phyloP scores from a whole-genome alignment of 2,113 vertebrate genomes.

The Calyptommatus sinebrachiatus region DNA sequence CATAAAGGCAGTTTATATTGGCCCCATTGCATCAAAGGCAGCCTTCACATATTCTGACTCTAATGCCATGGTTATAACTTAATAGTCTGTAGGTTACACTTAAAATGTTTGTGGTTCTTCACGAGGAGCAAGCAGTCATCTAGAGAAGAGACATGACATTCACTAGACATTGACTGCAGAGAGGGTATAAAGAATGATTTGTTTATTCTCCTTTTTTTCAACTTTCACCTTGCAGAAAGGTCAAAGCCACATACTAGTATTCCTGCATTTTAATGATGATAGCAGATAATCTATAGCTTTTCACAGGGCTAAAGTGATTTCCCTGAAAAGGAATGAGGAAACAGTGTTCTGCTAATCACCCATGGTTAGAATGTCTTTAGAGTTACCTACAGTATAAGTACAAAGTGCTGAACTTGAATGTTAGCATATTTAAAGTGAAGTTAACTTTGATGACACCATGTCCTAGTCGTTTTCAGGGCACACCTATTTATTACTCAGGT shows the following conservation, averaged over 20 bases:
- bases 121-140: no score
- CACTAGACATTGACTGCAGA: neutral
- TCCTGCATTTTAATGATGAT: slow-evolving; percentile 1
- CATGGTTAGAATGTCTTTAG: neutral
- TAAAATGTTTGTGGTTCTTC: no score
- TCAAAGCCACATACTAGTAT: no score
- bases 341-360: slow-evolving; percentile 1
- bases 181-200: neutral
- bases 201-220: neutral
- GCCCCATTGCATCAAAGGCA: no score
- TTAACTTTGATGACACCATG: slow-evolving; percentile 21
- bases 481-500: slow-evolving; percentile 23
- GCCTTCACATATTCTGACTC: no score
- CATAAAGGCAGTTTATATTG: no score
- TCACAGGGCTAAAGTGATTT: slow-evolving; percentile 15
- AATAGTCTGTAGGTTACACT: no score
- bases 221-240: no score
- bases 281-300: slow-evolving; percentile 40
- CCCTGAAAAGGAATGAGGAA: slow-evolving; percentile 34
- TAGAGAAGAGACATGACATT: neutral
- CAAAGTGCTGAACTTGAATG: slow-evolving; percentile 30
- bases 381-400: slow-evolving; percentile 26
- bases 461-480: slow-evolving; percentile 12
- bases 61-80: no score
- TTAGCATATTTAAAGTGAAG: slow-evolving; percentile 39